Base-by-base conservation (phyloP, 1,140 invertebrate genomes). In the Vollenhovia emeryi region DNA sequence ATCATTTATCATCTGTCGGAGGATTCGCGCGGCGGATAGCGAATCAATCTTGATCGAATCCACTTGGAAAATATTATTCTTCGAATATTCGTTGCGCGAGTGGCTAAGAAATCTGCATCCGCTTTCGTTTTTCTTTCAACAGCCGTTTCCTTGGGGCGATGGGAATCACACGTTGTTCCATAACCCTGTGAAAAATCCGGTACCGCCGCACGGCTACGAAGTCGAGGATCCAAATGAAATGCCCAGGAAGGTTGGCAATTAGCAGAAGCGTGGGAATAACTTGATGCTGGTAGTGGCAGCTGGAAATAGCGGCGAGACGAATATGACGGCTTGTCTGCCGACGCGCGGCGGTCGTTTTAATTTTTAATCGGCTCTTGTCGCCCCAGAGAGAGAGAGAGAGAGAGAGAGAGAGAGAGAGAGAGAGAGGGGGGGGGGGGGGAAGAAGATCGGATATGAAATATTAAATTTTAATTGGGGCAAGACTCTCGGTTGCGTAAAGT, bases 81-180 rank as follows among this genome's bases (percentile, higher is more conserved):
- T 21, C 11, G 33, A 48, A 45, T 52, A 68, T 52, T 30, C 13
- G 78, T 57, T 9, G 0, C 50, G 6, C 27, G n/a, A 64, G 18
- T 50, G 3, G n/a, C 40, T 87, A 52, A 76, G 57, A 71, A 87
- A 74, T 76, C 15, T 21, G 11, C 3, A 80, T 30, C 7, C 7
- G 4, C 30, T 43, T n/a, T 40, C 21, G 9, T n/a, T 84, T 80
- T 64, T n/a, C 24, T 57, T 85, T 74, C 91, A 94, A 69, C 89
- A 96, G 96, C 93, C 92, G 52, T 97, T 96, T 89, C 96, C 96
- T 24, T 97, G 96, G 96, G 96, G 96, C 45, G 96, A 97, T 92
- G 96, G 96, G 6, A 95, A 96, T 83, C 95, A 96, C 60, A 88
- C 93, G 2, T 90, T 97, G 0, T 96, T 97, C 92, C 96, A 96